Percentiles rank a stretch among this genome's conserved stretches.
Conservation (phyloP, 2,113 vertebrate species). For the Nanorana parkeri region DNA sequence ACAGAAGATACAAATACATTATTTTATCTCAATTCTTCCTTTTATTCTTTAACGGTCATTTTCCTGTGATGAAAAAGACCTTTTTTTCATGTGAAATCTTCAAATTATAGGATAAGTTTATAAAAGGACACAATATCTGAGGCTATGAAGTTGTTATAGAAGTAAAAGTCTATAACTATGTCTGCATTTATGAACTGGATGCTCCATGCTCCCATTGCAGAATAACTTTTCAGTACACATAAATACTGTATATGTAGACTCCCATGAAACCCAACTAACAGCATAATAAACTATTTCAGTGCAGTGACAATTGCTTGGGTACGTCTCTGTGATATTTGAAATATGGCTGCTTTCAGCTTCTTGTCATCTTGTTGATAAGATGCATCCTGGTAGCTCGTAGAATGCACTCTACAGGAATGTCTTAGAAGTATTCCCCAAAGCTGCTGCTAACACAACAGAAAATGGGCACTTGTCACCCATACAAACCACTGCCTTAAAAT, state of each 20-base stretch:
- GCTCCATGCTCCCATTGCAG: too few relatives aligned
- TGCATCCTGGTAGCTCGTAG: neutral
- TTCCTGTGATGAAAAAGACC: too few relatives aligned
- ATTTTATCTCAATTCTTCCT: too few relatives aligned
- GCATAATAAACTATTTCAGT: neutral
- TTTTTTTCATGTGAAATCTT: too few relatives aligned
- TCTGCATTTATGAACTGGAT: too few relatives aligned
- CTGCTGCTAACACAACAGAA: constrained; percentile 54
- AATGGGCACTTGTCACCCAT: constrained; percentile 55
- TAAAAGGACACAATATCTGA: too few relatives aligned
- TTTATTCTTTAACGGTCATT: too few relatives aligned
- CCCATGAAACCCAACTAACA: neutral
- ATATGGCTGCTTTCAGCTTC: constrained; percentile 13
- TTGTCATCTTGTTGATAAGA: constrained; percentile 15
- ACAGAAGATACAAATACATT: too few relatives aligned
- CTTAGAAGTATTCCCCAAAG: constrained; percentile 41
- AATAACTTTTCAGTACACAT: neutral
- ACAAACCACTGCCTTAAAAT: constrained; percentile 60
- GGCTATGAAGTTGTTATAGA: too few relatives aligned
- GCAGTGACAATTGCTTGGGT: constrained; percentile 2
- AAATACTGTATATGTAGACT: neutral
- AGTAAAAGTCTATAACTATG: too few relatives aligned
- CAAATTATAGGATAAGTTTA: too few relatives aligned
- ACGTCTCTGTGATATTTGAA: constrained; percentile 9
- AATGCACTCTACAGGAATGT: neutral